Evolutionary conservation across 1,140 invertebrate species (phyloP).

Genomic region (Zaprionus vittiger): DNA sequence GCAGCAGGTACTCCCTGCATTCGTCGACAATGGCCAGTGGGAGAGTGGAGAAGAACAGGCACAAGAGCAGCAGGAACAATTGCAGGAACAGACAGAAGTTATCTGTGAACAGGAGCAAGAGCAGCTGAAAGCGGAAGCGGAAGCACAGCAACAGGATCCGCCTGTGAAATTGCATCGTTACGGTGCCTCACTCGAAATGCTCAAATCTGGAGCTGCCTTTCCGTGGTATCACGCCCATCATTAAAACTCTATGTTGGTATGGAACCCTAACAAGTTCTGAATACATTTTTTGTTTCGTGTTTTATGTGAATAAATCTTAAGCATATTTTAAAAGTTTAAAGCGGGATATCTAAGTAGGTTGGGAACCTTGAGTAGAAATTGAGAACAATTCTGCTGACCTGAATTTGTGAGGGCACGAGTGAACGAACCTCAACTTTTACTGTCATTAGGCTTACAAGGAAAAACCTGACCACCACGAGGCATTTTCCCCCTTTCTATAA

Average conservation of each 20-base stretch:
- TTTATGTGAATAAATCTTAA: constrained; percentile 19
- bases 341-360: no score
- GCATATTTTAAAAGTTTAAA: constrained; percentile 6
- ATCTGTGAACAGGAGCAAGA: not conserved
- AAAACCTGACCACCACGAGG: not conserved
- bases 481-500: not conserved
- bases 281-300: not conserved
- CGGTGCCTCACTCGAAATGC: constrained; percentile 31
- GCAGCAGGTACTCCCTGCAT: constrained; percentile 1
- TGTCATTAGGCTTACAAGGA: not conserved
- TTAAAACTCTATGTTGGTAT: not conserved
- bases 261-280: not conserved
- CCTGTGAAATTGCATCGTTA: constrained; percentile 18
- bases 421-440: not conserved
- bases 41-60: not conserved
- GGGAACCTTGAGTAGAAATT: not conserved
- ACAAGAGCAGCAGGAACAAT: not conserved
- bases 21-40: not conserved
- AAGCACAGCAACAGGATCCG: not conserved
- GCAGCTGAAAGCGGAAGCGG: not conserved
- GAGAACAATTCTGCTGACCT: not conserved
- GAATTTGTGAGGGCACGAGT: not conserved
- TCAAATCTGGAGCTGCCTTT: constrained; percentile 27
- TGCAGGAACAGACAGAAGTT: no score
- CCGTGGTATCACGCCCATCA: constrained; percentile 21